A percentile compares a stretch with the other conserved stretches of the same genome.
These are phyloP conservation scores for Gymnodraco acuticeps DNA, from an alignment of 2,797 vertebrate genomes.

Conservation along the genomic window DNA sequence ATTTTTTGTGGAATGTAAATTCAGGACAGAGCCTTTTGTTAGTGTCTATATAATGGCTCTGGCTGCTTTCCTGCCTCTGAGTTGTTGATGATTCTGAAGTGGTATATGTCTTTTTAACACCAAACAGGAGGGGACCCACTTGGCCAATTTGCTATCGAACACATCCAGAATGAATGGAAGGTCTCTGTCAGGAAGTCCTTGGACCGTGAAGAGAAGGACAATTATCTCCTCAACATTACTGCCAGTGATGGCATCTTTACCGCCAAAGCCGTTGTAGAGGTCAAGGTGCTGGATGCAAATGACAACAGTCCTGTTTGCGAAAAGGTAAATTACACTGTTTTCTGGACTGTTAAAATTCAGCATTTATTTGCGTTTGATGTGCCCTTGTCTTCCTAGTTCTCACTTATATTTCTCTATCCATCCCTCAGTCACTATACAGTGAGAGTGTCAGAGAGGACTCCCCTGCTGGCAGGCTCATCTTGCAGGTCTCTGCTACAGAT, in stretches of 20 bases:
- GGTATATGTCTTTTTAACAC: slow-evolving; percentile 47
- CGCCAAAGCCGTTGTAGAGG: slow-evolving; percentile 94
- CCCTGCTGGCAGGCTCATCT: slow-evolving; percentile 90
- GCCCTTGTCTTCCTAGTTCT: neutral
- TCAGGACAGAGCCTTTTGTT: neutral
- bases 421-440: slow-evolving; percentile 88
- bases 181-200: slow-evolving; percentile 95
- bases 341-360: neutral
- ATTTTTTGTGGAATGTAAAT: slow-evolving; percentile 21
- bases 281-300: slow-evolving; percentile 98
- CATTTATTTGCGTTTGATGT: slow-evolving; percentile 12
- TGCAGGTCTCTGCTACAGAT: slow-evolving; percentile 93
- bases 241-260: slow-evolving; percentile 96
- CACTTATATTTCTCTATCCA: slow-evolving; percentile 25
- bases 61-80: slow-evolving; percentile 13
- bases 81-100: slow-evolving; percentile 50
- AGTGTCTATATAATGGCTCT: slow-evolving; percentile 19
- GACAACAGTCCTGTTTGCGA: slow-evolving; percentile 97
- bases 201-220: slow-evolving; percentile 95
- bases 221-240: slow-evolving; percentile 96
- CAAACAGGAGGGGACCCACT: slow-evolving; percentile 93
- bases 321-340: slow-evolving; percentile 85
- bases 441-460: slow-evolving; percentile 93
- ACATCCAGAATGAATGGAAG: slow-evolving; percentile 97
- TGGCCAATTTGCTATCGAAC: slow-evolving; percentile 95